Conservation (phyloP, 2,797 vertebrate genomes). For the Etheostoma perlongum region DNA sequence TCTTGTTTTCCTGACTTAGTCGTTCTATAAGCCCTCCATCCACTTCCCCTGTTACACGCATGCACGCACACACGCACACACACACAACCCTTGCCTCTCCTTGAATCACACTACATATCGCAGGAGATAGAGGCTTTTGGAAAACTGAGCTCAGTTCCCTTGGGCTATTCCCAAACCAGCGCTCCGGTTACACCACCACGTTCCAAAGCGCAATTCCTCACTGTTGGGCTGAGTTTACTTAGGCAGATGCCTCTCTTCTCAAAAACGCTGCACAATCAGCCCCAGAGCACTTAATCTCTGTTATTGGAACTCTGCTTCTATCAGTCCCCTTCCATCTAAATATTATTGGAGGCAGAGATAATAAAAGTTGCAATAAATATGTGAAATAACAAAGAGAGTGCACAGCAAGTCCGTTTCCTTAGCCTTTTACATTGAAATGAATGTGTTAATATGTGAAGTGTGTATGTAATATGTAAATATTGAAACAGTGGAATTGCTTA, state of each 20-base stretch:
- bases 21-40: conserved; percentile 76
- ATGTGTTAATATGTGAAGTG: conserved; percentile 43
- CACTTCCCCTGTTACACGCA: conserved; percentile 62
- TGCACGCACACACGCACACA: conserved; percentile 20
- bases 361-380: conserved; percentile 80
- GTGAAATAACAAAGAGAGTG: conserved; percentile 69
- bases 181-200: conserved; percentile 80
- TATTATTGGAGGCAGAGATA: conserved; percentile 83
- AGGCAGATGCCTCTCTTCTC: conserved; percentile 75
- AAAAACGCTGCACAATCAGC: conserved; percentile 72
- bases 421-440: conserved; percentile 32
- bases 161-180: conserved; percentile 77
- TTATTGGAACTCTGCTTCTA: conserved; percentile 82
- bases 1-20: conserved; percentile 81
- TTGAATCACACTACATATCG: conserved; percentile 75
- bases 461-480: background rate
- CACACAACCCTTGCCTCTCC: conserved; percentile 52
- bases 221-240: conserved; percentile 77
- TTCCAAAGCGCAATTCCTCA: conserved; percentile 79
- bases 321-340: conserved; percentile 80
- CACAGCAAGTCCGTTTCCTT: conserved; percentile 52
- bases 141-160: conserved; percentile 78
- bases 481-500: background rate
- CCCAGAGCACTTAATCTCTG: conserved; percentile 81
- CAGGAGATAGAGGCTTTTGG: conserved; percentile 81